A percentile compares a stretch with the other conserved stretches of the same genome.
phyloP scores from a whole-genome alignment of 2,888 invertebrate species.

The Stenodera caucasica region DNA sequence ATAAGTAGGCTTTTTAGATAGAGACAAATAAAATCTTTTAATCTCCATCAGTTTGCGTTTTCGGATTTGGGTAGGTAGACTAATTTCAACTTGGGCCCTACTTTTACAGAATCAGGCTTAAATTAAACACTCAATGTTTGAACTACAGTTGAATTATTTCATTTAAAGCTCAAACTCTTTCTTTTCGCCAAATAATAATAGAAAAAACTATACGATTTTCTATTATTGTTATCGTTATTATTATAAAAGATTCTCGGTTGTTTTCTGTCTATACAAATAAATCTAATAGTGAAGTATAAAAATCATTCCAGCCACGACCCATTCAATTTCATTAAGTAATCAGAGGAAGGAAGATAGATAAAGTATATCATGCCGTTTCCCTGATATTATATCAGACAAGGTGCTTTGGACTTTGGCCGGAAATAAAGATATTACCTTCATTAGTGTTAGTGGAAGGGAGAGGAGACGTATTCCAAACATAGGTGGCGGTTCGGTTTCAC shows the following conservation, averaged over 20 bases:
- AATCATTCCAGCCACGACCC: slow-evolving; percentile 28
- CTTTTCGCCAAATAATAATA: not conserved
- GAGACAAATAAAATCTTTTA: not conserved
- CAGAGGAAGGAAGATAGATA: slow-evolving; percentile 2
- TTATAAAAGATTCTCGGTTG: not conserved
- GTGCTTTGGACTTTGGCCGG: slow-evolving; percentile 14
- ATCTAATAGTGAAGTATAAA: slow-evolving; percentile 20
- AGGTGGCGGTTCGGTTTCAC: slow-evolving; percentile 11
- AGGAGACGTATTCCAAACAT: slow-evolving; percentile 4
- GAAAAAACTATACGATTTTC: not conserved
- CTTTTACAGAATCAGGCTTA: not conserved
- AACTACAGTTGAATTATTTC: not conserved
- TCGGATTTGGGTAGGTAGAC: not conserved
- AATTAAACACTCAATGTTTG: slow-evolving; percentile 3
- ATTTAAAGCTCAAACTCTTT: not conserved
- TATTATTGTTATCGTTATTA: not conserved
- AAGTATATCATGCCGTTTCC: slow-evolving; percentile 13
- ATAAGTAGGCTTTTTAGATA: not conserved
- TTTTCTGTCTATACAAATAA: slow-evolving; percentile 5
- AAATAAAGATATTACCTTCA: slow-evolving; percentile 21
- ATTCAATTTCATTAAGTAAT: slow-evolving; percentile 30
- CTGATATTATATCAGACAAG: slow-evolving; percentile 12
- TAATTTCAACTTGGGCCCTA: not conserved
- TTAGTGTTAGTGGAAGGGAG: slow-evolving; percentile 10
- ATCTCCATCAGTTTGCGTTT: not conserved